These are phyloP conservation scores for Oryzias woworae DNA, from an alignment of 2,113 vertebrate genomes.

Conservation along the genomic window DNA sequence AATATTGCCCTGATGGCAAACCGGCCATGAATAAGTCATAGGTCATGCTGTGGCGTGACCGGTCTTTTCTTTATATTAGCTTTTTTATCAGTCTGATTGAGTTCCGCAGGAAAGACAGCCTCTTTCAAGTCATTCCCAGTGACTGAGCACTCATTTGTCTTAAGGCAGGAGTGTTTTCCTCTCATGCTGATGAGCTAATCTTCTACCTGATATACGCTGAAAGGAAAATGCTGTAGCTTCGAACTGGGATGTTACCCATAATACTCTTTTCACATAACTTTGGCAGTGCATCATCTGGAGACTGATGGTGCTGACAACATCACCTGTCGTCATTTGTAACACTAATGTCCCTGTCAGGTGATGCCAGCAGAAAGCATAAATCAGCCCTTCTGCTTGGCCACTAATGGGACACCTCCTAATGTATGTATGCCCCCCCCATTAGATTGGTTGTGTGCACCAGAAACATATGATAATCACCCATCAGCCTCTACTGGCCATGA, in stretches of 20 bases:
- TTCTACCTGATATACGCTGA: slow-evolving; percentile 37
- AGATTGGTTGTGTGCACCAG: slow-evolving; percentile 42
- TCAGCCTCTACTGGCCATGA: slow-evolving; percentile 47
- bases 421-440: slow-evolving; percentile 63
- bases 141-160: slow-evolving; percentile 62
- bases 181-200: slow-evolving; percentile 60
- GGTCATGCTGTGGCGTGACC: slow-evolving; percentile 41
- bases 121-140: slow-evolving; percentile 51
- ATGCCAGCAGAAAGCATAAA: slow-evolving; percentile 67
- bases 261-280: slow-evolving; percentile 56
- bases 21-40: slow-evolving; percentile 64
- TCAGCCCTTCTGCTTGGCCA: slow-evolving; percentile 53
- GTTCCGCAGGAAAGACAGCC: slow-evolving; percentile 48
- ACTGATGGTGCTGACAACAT: slow-evolving; percentile 68
- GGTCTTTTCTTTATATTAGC: slow-evolving; percentile 50
- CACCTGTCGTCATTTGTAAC: slow-evolving; percentile 77
- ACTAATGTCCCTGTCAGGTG: slow-evolving; percentile 73
- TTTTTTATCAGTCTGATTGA: slow-evolving; percentile 65
- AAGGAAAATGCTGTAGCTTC: slow-evolving; percentile 18
- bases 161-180: slow-evolving; percentile 49
- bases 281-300: slow-evolving; percentile 58
- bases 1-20: slow-evolving; percentile 41
- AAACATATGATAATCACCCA: slow-evolving; percentile 70
- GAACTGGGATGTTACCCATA: slow-evolving; percentile 42
- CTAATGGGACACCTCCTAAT: slow-evolving; percentile 72